Percentiles rank a stretch among this genome's conserved stretches.
Conservation (phyloP, 1,140 invertebrate species). For the Ostrea edulis region DNA sequence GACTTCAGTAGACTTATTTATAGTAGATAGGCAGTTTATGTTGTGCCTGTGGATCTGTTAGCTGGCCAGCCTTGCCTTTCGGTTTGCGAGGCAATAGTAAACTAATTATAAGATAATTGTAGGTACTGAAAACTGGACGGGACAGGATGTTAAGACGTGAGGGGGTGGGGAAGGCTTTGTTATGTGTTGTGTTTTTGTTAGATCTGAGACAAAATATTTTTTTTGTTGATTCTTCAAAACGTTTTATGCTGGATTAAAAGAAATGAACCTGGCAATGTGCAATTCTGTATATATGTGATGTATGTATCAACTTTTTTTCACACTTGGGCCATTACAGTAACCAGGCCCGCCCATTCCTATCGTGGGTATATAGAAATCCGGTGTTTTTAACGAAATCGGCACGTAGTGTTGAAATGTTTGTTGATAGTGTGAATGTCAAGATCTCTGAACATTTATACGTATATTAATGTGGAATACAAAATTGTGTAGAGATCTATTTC, state of each 20-base stretch:
- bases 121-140: background rate
- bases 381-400: background rate
- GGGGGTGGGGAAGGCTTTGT: background rate
- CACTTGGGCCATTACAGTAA: background rate
- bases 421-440: background rate
- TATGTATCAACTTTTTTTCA: conserved; percentile 14
- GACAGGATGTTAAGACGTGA: background rate
- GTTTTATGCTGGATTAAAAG: background rate
- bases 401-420: background rate
- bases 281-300: background rate
- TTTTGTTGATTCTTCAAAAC: conserved; percentile 11
- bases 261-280: background rate
- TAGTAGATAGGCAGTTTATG: background rate
- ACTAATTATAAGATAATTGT: background rate
- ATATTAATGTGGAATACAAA: background rate
- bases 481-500: background rate
- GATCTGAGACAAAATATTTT: conserved; percentile 27
- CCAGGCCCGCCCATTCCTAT: background rate
- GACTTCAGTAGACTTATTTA: background rate
- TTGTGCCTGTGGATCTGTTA: background rate
- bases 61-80: background rate
- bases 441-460: background rate
- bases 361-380: background rate
- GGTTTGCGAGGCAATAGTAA: background rate
- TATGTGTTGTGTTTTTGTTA: conserved; percentile 30